Evolutionary conservation across 1,140 invertebrate species (phyloP), one percentile per base, ranked within the genome.

Genomic region (Macrobrachium rosenbergii): DNA sequence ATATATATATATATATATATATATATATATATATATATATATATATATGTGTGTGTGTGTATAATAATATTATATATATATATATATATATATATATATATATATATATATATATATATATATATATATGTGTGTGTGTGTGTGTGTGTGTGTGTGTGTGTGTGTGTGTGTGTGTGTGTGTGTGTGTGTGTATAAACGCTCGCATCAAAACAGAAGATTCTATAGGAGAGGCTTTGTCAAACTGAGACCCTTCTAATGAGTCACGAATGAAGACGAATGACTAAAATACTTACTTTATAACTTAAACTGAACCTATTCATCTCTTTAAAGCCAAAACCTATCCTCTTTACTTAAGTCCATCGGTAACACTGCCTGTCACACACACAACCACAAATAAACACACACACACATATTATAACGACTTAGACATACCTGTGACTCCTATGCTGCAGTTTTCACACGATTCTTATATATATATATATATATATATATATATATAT

Each of bases 21-120:
- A 67, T 67, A 67, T 67, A 67, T 67, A 67, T 67, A 17, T 11
- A 67, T 67, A 67, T 67, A 67, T 67, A 67, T 67, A 67, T 67
- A 67, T 67, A 67, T 67, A 67, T 67, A 67, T 67, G 16, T 12
- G 8, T 17, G 16, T 17, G 16, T 17, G 16, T 17, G 16, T 17
- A 67, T 17, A 67, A 2, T n/a, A n/a, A 67, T 67, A 67, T 67
- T 23, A 67, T 67, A 67, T 67, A 67, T 67, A 67, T 67, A 14
- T 67, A 67, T 67, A 67, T 67, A 67, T 67, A 12, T 14, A 67
- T 67, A 67, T 6, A 67, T 67, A 14, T 67, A 67, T 67, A 67
- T 67, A 67, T 67, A 67, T 67, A 67, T 67, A 67, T 67, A 67
- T 67, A 67, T 67, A 67, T 67, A 67, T 67, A 67, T 67, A 67